Conservation (phyloP, 2,888 invertebrate species). For the Rhyacophila evoluta region DNA sequence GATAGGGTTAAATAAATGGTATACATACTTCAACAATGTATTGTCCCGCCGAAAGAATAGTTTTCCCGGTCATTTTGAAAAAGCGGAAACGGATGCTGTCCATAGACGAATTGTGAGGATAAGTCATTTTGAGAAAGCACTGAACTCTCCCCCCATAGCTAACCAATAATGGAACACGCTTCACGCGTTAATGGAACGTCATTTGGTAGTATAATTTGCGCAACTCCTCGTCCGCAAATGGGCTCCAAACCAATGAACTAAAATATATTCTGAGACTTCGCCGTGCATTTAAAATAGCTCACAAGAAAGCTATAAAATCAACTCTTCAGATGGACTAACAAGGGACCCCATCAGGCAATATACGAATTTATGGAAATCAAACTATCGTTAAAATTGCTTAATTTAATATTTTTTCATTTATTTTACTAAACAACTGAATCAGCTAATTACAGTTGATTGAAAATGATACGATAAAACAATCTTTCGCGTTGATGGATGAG, state of each 20-base stretch:
- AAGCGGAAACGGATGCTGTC: neutral
- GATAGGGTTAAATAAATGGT: too few species aligned
- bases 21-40: too few species aligned
- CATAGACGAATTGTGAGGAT: neutral
- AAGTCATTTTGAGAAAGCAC: neutral
- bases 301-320: conserved; percentile 5
- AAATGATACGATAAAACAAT: too few species aligned
- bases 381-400: too few species aligned
- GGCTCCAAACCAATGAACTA: conserved; percentile 12
- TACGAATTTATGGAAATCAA: too few species aligned
- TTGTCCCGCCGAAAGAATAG: neutral
- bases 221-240: conserved; percentile 10
- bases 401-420: too few species aligned
- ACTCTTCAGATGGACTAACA: too few species aligned
- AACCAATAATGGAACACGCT: conserved; percentile 29
- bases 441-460: too few species aligned
- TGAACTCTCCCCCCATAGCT: conserved; percentile 15
- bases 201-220: conserved; percentile 34
- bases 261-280: conserved; percentile 15
- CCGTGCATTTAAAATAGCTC: conserved; percentile 5
- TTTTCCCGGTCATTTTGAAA: neutral
- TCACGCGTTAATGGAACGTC: conserved; percentile 33
- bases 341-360: too few species aligned
- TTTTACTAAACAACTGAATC: too few species aligned
- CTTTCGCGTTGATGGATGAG: too few species aligned